A percentile compares a stretch with the other conserved stretches of the same genome.
These are phyloP conservation scores for Poecilia picta DNA, from an alignment of 2,797 vertebrate species.

Conservation along the genomic window DNA sequence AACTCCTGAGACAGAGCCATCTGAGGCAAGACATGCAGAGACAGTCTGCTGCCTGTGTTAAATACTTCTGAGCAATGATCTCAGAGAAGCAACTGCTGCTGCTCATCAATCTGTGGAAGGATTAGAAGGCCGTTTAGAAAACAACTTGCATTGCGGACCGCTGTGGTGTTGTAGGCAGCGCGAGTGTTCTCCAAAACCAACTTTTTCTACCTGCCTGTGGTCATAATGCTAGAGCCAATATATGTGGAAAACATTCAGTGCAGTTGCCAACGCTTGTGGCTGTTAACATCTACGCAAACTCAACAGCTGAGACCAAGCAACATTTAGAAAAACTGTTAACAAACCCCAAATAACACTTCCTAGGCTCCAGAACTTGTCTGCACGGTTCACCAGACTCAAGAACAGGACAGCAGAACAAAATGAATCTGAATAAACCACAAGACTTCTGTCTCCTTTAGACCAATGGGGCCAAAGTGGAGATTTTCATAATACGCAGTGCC, in stretches of 20 bases:
- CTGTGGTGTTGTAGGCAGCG: not conserved
- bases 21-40: not conserved
- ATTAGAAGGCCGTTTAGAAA: not conserved
- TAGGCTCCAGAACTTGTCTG: conserved; percentile 1
- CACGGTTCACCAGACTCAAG: not conserved
- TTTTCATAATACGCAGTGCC: conserved; percentile 6
- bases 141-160: not conserved
- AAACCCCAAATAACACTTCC: not conserved
- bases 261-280: not conserved
- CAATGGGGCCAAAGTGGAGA: not conserved
- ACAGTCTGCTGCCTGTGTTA: not conserved
- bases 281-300: not conserved
- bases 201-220: conserved; percentile 2
- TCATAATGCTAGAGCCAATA: not conserved
- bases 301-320: not conserved
- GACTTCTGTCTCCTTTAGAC: conserved; percentile 8
- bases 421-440: conserved; percentile 5
- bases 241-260: not conserved
- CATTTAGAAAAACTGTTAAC: conserved; percentile 1
- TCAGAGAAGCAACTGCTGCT: not conserved
- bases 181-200: not conserved
- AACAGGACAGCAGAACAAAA: not conserved
- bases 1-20: conserved; percentile 7
- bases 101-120: not conserved
- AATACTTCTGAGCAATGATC: not conserved